Evolutionary conservation across 2,797 vertebrate species (phyloP).

Genomic region (Coregonus sp.): DNA sequence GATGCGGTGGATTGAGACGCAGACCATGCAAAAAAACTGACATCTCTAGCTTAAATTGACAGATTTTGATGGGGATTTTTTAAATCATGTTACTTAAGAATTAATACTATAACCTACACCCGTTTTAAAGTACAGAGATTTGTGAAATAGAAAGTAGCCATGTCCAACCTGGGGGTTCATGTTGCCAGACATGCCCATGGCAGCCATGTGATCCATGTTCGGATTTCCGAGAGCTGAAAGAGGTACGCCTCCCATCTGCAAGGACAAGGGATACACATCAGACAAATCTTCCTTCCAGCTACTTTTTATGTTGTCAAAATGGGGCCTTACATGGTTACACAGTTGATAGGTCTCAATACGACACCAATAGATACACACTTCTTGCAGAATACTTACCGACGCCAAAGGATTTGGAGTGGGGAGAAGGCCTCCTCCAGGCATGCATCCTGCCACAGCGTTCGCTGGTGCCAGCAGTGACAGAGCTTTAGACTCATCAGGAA

Average conservation of each 20-base stretch:
- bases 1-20: too few relatives aligned
- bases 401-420: slow-evolving; percentile 95
- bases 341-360: not conserved
- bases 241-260: slow-evolving; percentile 90
- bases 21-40: too few relatives aligned
- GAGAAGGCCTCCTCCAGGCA: slow-evolving; percentile 97
- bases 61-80: too few relatives aligned
- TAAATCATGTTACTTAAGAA: too few relatives aligned
- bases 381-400: slow-evolving; percentile 74
- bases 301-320: not conserved
- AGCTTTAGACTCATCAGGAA: slow-evolving; percentile 99
- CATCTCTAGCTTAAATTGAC: too few relatives aligned
- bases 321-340: not conserved
- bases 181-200: slow-evolving; percentile 91
- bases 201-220: slow-evolving; percentile 93
- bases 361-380: not conserved
- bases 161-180: slow-evolving; percentile 89
- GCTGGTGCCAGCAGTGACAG: slow-evolving; percentile 98
- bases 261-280: not conserved
- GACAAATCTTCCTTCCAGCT: not conserved
- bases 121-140: not conserved
- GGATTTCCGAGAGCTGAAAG: slow-evolving; percentile 91
- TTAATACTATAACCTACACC: not conserved
- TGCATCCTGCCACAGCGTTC: slow-evolving; percentile 98
- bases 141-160: not conserved